Conservation (phyloP, 2,113 vertebrate species). For the Ictidomys tridecemlineatus region DNA sequence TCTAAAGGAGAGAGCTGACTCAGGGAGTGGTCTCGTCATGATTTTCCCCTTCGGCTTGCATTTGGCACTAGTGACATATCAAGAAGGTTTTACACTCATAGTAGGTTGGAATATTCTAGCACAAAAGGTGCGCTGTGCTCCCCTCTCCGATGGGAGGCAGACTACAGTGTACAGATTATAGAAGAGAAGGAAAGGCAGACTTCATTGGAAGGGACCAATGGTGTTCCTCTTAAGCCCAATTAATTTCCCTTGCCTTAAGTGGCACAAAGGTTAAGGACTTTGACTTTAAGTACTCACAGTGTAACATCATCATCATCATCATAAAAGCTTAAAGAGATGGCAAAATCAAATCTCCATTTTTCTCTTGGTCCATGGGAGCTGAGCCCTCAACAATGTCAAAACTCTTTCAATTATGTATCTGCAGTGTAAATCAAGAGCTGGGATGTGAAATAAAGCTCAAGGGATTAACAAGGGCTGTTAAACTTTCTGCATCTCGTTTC, state of each 20-base stretch:
- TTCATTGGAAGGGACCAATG: not conserved
- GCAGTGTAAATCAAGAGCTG: not conserved
- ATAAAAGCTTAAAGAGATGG: not conserved
- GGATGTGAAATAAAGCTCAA: not conserved
- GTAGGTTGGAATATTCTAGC: not conserved
- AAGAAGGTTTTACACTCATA: not conserved
- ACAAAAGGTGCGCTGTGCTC: not conserved
- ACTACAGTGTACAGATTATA: not conserved
- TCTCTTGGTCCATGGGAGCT: not conserved
- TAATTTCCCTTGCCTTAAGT: not conserved
- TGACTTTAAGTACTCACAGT: not conserved
- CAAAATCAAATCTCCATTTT: not conserved
- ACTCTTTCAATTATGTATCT: constrained; percentile 18
- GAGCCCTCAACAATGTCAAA: not conserved
- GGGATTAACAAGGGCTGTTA: constrained; percentile 24
- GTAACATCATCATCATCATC: not conserved
- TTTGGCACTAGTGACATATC: not conserved
- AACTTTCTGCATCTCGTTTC: constrained; percentile 25
- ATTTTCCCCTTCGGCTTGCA: not conserved
- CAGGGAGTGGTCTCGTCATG: not conserved
- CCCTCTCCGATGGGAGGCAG: not conserved
- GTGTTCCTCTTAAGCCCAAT: not conserved
- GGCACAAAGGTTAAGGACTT: not conserved
- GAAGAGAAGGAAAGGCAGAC: not conserved
- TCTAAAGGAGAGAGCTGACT: constrained; percentile 5